phyloP scores from a whole-genome alignment of 2,797 vertebrate species.

The Enteromius unitaeniatus region DNA sequence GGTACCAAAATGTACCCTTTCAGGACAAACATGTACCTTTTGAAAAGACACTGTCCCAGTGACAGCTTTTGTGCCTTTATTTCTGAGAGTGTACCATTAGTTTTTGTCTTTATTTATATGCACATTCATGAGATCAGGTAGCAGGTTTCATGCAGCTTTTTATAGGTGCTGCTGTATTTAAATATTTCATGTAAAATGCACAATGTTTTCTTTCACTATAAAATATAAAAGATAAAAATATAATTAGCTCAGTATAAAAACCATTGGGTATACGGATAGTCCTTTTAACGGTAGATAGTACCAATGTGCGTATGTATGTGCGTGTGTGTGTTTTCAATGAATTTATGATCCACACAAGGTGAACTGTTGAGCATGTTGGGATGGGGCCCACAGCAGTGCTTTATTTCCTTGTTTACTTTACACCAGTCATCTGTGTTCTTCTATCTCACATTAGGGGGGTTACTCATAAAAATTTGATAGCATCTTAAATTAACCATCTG shows the following conservation, averaged over 20 bases:
- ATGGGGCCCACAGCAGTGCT: constrained; percentile 24
- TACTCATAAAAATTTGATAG: constrained; percentile 53
- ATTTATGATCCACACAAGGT: constrained; percentile 24
- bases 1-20: no score
- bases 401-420: constrained; percentile 47
- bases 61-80: no score
- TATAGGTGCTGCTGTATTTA: not conserved
- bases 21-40: no score
- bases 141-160: not conserved
- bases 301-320: not conserved
- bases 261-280: not conserved
- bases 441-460: constrained; percentile 35
- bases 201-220: not conserved
- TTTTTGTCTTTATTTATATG: no score
- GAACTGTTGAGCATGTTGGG: constrained; percentile 17
- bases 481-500: constrained; percentile 56
- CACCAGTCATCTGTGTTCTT: constrained; percentile 44
- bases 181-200: not conserved
- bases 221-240: not conserved
- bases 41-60: no score
- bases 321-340: not conserved
- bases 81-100: no score
- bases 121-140: no score
- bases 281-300: not conserved
- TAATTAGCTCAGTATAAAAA: not conserved